These are phyloP conservation scores for Galleria mellonella DNA, from an alignment of 1,140 invertebrate genomes.

Conservation along the genomic window DNA sequence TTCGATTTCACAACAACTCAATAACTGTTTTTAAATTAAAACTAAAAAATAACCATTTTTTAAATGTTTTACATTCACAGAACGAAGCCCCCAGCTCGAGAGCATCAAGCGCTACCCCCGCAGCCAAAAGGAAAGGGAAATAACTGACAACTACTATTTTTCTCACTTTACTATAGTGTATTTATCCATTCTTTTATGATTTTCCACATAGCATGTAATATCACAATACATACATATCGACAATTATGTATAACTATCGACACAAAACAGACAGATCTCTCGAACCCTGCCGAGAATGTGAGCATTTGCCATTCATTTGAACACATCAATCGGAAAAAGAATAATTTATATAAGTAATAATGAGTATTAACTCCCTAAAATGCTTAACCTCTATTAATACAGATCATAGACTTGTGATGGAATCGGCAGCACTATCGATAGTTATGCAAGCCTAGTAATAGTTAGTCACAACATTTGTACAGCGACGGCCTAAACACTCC, in stretches of 20 bases:
- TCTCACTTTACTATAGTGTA: constrained; percentile 55
- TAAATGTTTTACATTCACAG: constrained; percentile 21
- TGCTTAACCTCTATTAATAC: too few relatives aligned
- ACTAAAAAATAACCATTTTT: not conserved
- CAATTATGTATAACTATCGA: constrained; percentile 29
- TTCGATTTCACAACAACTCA: too few relatives aligned
- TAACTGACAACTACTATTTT: constrained; percentile 48
- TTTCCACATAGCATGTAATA: constrained; percentile 68
- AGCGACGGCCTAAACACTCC: constrained; percentile 14
- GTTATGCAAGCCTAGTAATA: constrained; percentile 15
- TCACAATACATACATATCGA: constrained; percentile 59
- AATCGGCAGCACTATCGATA: constrained; percentile 11
- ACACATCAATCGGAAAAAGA: not conserved
- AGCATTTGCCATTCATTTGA: not conserved
- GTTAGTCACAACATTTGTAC: constrained; percentile 18
- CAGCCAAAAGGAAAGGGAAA: constrained; percentile 69
- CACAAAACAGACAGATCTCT: not conserved
- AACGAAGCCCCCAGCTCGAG: constrained; percentile 34
- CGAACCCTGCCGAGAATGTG: not conserved
- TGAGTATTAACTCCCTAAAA: too few relatives aligned
- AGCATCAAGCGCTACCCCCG: constrained; percentile 64
- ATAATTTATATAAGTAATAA: too few relatives aligned
- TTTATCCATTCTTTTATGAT: constrained; percentile 57
- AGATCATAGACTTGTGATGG: not conserved
- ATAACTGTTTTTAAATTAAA: too few relatives aligned